Evolutionary conservation across 2,797 vertebrate species (phyloP).

Genomic region (Phylloscopus collybita): DNA sequence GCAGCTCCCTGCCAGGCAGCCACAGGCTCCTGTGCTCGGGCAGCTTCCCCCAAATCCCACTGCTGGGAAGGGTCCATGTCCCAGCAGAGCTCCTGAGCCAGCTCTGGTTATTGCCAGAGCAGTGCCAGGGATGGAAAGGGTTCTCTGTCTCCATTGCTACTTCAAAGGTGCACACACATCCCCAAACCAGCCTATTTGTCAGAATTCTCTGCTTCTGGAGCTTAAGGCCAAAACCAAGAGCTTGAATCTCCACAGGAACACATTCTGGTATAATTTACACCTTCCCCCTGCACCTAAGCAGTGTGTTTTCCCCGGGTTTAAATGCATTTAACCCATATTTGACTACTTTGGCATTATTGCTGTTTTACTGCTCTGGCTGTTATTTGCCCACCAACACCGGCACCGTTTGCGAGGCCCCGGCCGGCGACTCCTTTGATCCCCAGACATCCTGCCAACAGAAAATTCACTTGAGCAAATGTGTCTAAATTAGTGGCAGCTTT

Average conservation of each 20-base stretch:
- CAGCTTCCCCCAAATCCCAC: not conserved
- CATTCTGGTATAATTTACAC: not conserved
- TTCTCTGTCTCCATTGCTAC: fast-evolving
- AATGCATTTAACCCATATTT: not conserved
- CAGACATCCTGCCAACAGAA: not conserved
- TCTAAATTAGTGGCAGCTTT: not conserved
- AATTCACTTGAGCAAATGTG: not conserved
- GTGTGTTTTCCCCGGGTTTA: not conserved
- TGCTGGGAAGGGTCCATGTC: fast-evolving
- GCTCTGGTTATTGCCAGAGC: not conserved
- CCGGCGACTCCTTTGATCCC: not conserved
- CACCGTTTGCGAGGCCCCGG: not conserved
- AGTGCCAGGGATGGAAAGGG: not conserved
- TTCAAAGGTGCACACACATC: not conserved
- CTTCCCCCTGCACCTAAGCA: not conserved
- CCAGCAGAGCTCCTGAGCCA: not conserved
- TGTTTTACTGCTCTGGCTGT: not conserved
- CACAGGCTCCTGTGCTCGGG: not conserved
- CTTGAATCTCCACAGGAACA: not conserved
- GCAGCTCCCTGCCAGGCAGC: not conserved
- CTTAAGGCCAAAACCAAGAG: not conserved
- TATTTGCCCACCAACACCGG: not conserved
- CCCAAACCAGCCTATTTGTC: not conserved
- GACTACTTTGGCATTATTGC: not conserved
- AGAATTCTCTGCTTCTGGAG: not conserved